Conservation (phyloP, 1,140 invertebrate genomes). For the Mycetomoellerius zeteki region DNA sequence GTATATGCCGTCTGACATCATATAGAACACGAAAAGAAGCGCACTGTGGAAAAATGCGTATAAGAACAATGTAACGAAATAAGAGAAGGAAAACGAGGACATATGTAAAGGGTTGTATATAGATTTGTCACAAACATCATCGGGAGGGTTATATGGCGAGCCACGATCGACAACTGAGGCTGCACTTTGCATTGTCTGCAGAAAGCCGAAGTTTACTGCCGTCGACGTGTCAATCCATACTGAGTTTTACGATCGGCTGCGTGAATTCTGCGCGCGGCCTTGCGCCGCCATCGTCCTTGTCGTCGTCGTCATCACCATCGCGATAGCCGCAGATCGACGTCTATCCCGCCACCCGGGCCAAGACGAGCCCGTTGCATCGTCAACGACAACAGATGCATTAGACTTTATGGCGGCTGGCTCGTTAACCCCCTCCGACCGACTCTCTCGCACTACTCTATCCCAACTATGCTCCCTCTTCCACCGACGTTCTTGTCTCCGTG, state of each 20-base stretch:
- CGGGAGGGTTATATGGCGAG: conserved; percentile 61
- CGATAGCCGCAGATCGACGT: conserved; percentile 46
- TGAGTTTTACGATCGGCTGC: conserved; percentile 80
- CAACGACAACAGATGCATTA: conserved; percentile 82
- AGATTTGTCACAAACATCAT: conserved; percentile 65
- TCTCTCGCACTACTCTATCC: conserved; percentile 19
- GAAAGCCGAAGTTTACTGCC: conserved; percentile 79
- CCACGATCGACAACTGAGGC: conserved; percentile 74
- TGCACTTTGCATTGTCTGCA: conserved; percentile 81
- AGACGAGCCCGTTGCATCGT: conserved; percentile 64
- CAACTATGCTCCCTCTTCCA: neutral
- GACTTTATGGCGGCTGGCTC: conserved; percentile 79
- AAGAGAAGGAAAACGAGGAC: neutral
- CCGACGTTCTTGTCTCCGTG: conserved; percentile 3
- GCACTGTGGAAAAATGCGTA: neutral
- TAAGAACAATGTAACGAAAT: conserved; percentile 21
- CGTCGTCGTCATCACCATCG: conserved; percentile 28
- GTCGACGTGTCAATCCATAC: conserved; percentile 82
- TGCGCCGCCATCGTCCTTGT: conserved; percentile 32
- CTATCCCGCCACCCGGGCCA: conserved; percentile 30
- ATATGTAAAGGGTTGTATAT: neutral
- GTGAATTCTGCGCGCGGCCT: conserved; percentile 77
- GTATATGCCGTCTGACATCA: neutral
- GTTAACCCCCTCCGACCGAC: conserved; percentile 65
- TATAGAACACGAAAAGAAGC: neutral